phyloP scores from a whole-genome alignment of 2,113 vertebrate genomes.

The Alligator mississippiensis region DNA sequence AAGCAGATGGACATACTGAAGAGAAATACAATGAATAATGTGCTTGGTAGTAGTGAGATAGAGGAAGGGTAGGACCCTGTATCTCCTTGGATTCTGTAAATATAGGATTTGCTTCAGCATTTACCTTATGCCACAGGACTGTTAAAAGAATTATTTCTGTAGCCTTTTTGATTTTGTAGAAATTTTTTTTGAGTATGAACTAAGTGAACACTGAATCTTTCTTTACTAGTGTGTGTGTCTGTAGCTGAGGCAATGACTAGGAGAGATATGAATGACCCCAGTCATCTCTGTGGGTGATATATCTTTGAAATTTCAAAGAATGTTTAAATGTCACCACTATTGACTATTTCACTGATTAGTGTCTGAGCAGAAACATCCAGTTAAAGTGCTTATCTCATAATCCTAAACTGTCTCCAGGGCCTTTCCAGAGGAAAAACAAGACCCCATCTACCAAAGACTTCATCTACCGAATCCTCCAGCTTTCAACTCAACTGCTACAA shows the following conservation, averaged over 20 bases:
- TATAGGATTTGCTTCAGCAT: neutral
- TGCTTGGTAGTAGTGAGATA: neutral
- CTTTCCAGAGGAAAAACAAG: neutral
- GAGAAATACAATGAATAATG: neutral
- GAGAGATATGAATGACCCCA: neutral
- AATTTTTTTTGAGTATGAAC: neutral
- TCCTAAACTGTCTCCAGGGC: fast-evolving
- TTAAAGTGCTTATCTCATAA: neutral
- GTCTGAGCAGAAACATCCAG: neutral
- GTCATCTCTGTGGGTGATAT: neutral
- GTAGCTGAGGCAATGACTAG: neutral
- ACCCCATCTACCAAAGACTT: neutral
- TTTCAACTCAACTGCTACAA: neutral
- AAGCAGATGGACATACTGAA: fast-evolving
- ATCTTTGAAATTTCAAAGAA: neutral
- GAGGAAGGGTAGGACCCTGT: neutral
- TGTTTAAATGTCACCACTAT: fast-evolving
- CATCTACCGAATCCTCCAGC: neutral
- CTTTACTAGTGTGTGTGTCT: neutral
- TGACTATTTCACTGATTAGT: neutral
- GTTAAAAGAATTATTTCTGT: neutral
- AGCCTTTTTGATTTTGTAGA: neutral
- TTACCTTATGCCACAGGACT: neutral
- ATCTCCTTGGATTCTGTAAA: neutral
- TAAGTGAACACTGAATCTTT: neutral